Evolutionary conservation across 2,797 vertebrate species (phyloP).

Genomic region (Siniperca scherzeri): DNA sequence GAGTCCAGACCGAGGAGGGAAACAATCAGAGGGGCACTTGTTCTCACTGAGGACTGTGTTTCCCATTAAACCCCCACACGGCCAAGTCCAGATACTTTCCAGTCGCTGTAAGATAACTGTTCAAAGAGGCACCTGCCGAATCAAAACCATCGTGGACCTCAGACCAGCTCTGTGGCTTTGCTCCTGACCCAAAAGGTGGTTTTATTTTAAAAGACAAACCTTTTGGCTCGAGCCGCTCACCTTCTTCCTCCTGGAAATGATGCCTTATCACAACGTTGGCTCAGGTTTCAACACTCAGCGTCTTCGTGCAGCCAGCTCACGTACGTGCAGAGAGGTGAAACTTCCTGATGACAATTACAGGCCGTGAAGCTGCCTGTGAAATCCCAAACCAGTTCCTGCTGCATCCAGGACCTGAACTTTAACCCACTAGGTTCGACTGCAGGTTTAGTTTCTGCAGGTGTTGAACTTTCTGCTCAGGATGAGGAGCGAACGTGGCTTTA

Average conservation of each 20-base stretch:
- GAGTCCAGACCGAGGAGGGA: conserved; percentile 11
- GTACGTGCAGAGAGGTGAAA: neutral
- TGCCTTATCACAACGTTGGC: neutral
- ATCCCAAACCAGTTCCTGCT: neutral
- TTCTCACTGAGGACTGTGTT: conserved; percentile 58
- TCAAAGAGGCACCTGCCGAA: conserved; percentile 50
- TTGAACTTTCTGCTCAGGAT: neutral
- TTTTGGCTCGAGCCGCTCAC: neutral
- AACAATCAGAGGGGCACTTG: conserved; percentile 56
- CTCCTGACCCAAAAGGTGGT: neutral
- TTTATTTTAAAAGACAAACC: neutral
- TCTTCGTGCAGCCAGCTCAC: conserved; percentile 17
- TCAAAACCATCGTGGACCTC: neutral
- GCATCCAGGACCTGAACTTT: neutral
- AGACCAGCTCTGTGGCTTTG: neutral
- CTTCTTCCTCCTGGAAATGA: conserved; percentile 32
- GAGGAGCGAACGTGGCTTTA: no score
- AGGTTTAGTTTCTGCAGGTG: neutral
- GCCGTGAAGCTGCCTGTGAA: neutral
- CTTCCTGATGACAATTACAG: neutral
- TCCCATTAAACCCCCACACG: conserved; percentile 53
- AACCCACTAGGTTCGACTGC: neutral
- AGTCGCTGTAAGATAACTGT: conserved; percentile 31
- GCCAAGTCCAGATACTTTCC: conserved; percentile 59
- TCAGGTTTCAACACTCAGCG: neutral